Percentiles rank a stretch among this genome's conserved stretches.
phyloP scores from a whole-genome alignment of 1,140 invertebrate species.

The Bombus impatiens region DNA sequence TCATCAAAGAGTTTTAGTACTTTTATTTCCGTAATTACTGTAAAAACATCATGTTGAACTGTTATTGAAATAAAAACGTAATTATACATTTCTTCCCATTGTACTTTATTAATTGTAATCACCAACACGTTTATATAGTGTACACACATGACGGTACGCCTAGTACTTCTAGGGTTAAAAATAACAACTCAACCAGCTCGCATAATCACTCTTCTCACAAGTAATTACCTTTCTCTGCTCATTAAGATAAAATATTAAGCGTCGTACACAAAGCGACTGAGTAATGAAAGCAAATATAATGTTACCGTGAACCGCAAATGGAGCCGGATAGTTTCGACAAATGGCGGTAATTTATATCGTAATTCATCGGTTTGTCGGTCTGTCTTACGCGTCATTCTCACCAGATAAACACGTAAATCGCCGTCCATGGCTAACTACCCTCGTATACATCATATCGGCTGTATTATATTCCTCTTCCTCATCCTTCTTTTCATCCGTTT shows the following conservation, averaged over 20 bases:
- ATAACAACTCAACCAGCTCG: background rate
- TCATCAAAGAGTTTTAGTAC: background rate
- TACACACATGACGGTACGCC: background rate
- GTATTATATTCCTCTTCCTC: background rate
- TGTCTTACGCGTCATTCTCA: constrained; percentile 28
- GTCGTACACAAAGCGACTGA: background rate
- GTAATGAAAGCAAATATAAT: background rate
- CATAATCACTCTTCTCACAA: background rate
- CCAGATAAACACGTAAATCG: constrained; percentile 51
- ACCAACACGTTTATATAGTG: too few relatives aligned
- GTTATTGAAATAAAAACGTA: too few relatives aligned
- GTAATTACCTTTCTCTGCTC: background rate
- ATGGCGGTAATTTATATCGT: constrained; percentile 24
- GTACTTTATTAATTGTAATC: too few relatives aligned
- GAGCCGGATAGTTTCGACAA: background rate
- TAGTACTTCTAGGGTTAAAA: background rate
- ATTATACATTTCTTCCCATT: too few relatives aligned
- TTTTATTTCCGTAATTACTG: too few relatives aligned
- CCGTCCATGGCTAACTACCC: constrained; percentile 16
- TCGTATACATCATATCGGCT: constrained; percentile 51
- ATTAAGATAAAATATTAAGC: background rate
- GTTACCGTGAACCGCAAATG: background rate
- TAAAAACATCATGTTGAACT: too few relatives aligned
- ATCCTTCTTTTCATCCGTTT: constrained; percentile 23
- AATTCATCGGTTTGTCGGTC: constrained; percentile 52